Base-by-base conservation (phyloP, 1,140 invertebrate genomes). In the Cyrtorhinus lividipennis region DNA sequence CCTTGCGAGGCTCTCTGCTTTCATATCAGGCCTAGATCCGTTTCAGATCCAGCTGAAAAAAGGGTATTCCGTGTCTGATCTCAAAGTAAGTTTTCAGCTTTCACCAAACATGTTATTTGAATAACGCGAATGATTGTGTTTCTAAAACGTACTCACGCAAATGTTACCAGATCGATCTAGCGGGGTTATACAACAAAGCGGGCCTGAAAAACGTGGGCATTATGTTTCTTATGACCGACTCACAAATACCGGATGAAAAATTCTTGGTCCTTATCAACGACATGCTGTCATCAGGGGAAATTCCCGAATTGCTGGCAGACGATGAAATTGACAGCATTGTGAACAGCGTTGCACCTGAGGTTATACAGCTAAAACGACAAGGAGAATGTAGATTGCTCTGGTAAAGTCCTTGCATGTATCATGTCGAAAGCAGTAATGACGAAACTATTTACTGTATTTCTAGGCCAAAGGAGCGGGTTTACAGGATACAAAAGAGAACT, bases 231-330 rank as follows among this genome's bases (percentile, higher is more conserved):
- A 92, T 96, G 86, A 95, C 91, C 0, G 94, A 96, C 73, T 89
- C 90, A 0, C 92, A 96, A 74, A 86, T 90, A 0, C 84, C 89
- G 0, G 88, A 95, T 62, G 94, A 98, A 73, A 80, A 81, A 64
- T 96, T 95, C 73, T 75, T 98, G 2, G 92, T 96, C 1, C 78
- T 95, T 1, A 88, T 98, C 20, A 96, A 97, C 72, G 93, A 97
- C 72, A 80, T 96, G 73, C 74, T 98, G 20, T 90, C 93, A 0
- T 93, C 91, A 0, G 94, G 94, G 12, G 93, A 97, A 73, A 92
- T 98, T 62, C 83, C 90, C 1, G 92, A 95, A 68, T 76, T 97
- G 12, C 86, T 95, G 67, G 74, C 87, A 0, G 92, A 96, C 72
- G 93, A 97, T 68, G 92, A 96, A 71, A 76, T 89, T 18, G 92